Evolutionary conservation across 2,888 invertebrate genomes (phyloP).

Genomic region (Lissocephala sabroskyi): DNA sequence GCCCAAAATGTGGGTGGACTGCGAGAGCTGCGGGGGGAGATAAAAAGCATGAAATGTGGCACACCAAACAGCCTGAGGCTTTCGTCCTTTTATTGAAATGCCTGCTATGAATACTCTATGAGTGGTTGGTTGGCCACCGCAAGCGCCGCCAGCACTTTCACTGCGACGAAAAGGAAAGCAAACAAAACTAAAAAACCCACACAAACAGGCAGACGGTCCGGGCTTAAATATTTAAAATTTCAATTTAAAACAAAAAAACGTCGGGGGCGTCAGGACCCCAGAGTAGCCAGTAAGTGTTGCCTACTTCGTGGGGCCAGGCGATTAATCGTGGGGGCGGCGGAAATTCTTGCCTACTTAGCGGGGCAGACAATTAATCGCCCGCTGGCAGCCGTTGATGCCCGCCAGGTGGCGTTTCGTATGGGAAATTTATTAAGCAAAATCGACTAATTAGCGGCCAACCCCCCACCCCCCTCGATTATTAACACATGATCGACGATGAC

Average conservation of each 20-base stretch:
- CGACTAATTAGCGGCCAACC: too few relatives aligned
- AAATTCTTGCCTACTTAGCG: too few relatives aligned
- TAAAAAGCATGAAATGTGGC: conserved; percentile 42
- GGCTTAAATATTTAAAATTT: too few relatives aligned
- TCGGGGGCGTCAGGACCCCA: too few relatives aligned
- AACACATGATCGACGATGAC: conserved; percentile 44
- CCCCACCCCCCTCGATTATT: conserved; percentile 33
- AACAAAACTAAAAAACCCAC: conserved; percentile 13
- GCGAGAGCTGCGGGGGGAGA: conserved; percentile 50
- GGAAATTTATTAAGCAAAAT: too few relatives aligned
- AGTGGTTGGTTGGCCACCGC: conserved; percentile 17
- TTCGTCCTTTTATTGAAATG: conserved; percentile 26
- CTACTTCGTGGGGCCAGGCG: too few relatives aligned
- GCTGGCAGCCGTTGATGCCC: too few relatives aligned
- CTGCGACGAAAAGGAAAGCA: conserved; percentile 24
- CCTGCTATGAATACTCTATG: conserved; percentile 51
- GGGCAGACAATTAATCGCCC: too few relatives aligned
- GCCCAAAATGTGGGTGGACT: conserved; percentile 78
- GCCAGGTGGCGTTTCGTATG: too few relatives aligned
- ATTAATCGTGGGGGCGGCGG: too few relatives aligned
- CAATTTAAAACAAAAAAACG: too few relatives aligned
- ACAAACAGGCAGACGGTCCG: conserved; percentile 2
- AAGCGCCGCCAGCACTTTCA: conserved; percentile 44
- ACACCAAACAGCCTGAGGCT: conserved; percentile 40
- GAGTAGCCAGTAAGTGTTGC: too few relatives aligned